phyloP scores from a whole-genome alignment of 2,888 invertebrate genomes.

The Drosophila gaucha region DNA sequence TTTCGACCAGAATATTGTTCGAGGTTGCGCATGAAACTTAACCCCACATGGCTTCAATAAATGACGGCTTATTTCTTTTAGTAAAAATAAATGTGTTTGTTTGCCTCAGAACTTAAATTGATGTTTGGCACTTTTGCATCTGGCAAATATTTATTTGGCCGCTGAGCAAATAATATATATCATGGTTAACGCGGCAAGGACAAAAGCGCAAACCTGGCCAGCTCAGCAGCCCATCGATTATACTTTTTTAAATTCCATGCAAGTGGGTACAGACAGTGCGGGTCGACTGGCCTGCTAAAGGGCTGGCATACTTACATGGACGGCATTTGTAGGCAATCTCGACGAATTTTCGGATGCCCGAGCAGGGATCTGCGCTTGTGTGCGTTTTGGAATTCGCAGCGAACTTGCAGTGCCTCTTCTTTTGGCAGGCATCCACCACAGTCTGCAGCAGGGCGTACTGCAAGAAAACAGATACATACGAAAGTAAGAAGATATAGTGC shows the following conservation, averaged over 20 bases:
- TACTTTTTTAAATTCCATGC: conserved; percentile 44
- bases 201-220: conserved; percentile 29
- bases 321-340: conserved; percentile 98
- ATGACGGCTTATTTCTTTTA: conserved; percentile 29
- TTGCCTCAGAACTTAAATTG: conserved; percentile 60
- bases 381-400: conserved; percentile 95
- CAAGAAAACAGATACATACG: conserved; percentile 40
- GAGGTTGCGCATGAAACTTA: neutral
- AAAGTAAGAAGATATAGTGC: conserved; percentile 40
- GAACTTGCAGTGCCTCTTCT: conserved; percentile 95
- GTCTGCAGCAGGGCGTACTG: conserved; percentile 97
- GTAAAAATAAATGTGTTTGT: conserved; percentile 57
- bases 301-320: conserved; percentile 91
- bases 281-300: conserved; percentile 47
- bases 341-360: conserved; percentile 95
- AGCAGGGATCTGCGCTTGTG: conserved; percentile 92
- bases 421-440: conserved; percentile 96
- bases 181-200: conserved; percentile 52
- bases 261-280: conserved; percentile 11
- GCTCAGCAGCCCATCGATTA: conserved; percentile 50
- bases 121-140: conserved; percentile 67
- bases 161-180: conserved; percentile 62
- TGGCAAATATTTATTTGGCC: conserved; percentile 67
- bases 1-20: neutral
- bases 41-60: conserved; percentile 35